Base-by-base conservation (phyloP, 2,888 invertebrate genomes). In the Gasteruption jaculator region DNA sequence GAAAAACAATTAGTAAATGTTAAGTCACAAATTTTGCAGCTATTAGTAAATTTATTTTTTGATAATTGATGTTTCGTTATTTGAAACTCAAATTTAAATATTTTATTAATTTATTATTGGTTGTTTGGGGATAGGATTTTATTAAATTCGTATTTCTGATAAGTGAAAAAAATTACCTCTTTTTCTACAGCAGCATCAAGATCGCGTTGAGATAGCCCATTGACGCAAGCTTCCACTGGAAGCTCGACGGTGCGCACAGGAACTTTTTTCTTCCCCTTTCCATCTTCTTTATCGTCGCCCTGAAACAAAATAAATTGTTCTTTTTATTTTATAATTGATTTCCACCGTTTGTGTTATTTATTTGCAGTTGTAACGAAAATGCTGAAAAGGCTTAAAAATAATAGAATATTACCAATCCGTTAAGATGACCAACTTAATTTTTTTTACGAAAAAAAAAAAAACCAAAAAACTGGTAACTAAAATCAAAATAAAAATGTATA, bases 201-300 rank as follows among this genome's bases (percentile, higher is more conserved):
- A 25, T 91, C 86, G 14, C 78, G 77, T 52, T 78, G 79, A 2
- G 82, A 74, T 61, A 83, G 82, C 40, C 89, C 87, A 60, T 82
- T 81, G 8, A 86, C 83, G 36, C 77, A 73, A n/a, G 81, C 74
- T 41, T 89, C 88, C 46, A 97, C 82, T 0, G 91, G 86, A 48
- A 96, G 74, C 54, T 95, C 93, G 43, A 91, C 76, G 18, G 83
- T 81, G 72, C 91, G 91, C 15, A 86, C 80, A 4, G 82, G 71
- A 45, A 85, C 80, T 71, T 93, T 92, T 71, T 87, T 88, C 65
- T 83, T 85, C 15, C 74, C 72, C 55, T 79, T 79, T 43, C 73
- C 74, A 49, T 83, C 82, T 72, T 88, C 73, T 43, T 73, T 74
- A 20, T 72, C 68, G 20, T 70, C 71, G 5, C 63, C 63, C 70